Conservation (phyloP, 2,797 vertebrate genomes). For the Manis javanica region DNA sequence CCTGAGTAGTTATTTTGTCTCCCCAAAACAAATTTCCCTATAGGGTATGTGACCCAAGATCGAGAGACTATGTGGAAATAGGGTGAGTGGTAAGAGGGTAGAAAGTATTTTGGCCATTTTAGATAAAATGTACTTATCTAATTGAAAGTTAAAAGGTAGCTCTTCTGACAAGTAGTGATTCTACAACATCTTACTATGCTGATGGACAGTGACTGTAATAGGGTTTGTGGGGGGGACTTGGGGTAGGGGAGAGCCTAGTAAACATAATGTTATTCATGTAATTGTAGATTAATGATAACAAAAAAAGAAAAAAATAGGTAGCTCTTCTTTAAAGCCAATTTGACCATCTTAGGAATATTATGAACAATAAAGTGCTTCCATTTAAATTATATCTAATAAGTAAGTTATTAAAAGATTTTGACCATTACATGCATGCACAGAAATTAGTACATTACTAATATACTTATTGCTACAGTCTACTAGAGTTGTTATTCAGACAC, state of each 20-base stretch:
- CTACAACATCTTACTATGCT: too few species aligned
- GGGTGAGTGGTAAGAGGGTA: neutral
- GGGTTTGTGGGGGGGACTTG: too few species aligned
- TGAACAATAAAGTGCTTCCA: neutral
- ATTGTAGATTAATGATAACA: too few species aligned
- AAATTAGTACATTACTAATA: neutral
- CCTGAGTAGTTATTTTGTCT: neutral
- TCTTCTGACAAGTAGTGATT: neutral
- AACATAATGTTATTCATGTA: too few species aligned
- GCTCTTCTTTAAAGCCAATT: neutral
- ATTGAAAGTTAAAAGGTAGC: neutral
- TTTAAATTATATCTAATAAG: neutral
- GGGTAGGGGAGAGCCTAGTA: too few species aligned
- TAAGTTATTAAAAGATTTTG: neutral
- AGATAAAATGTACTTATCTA: neutral
- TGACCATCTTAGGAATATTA: neutral
- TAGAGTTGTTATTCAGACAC: neutral
- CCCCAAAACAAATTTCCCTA: neutral
- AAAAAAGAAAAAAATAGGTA: too few species aligned
- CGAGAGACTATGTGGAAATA: fast-evolving
- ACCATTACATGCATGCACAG: neutral
- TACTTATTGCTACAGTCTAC: neutral
- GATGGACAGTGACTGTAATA: too few species aligned
- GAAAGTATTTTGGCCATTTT: neutral
- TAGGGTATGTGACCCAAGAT: neutral